Percentiles rank a stretch among this genome's conserved stretches.
phyloP scores from a whole-genome alignment of 2,113 vertebrate species.

The Tachycineta bicolor region DNA sequence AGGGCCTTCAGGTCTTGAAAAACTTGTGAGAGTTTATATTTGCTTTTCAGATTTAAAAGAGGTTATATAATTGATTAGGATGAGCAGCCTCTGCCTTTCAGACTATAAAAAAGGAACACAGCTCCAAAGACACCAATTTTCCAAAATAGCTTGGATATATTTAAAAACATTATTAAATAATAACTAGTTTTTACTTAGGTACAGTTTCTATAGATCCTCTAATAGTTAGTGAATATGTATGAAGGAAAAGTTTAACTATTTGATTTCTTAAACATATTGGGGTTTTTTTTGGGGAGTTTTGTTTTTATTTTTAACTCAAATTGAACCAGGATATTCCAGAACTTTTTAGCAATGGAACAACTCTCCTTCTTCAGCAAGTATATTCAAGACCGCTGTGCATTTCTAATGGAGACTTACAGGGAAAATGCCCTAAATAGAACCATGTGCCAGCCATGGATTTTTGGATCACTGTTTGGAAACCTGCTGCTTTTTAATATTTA shows the following conservation, averaged over 20 bases:
- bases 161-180: not conserved
- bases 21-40: not conserved
- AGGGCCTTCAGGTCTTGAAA: not conserved
- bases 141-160: not conserved
- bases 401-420: not conserved
- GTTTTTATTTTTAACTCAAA: not conserved
- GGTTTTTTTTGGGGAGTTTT: not conserved
- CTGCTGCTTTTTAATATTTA: not conserved
- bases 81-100: not conserved
- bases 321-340: not conserved
- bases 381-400: not conserved
- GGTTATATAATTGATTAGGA: not conserved
- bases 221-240: not conserved
- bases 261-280: not conserved
- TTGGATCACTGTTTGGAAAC: not conserved
- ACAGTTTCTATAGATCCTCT: not conserved
- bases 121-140: not conserved
- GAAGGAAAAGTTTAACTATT: not conserved
- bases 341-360: not conserved
- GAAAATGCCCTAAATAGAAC: not conserved
- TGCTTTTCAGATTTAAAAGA: conserved; percentile 28
- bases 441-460: not conserved
- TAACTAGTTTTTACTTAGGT: not conserved
- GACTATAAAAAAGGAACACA: not conserved
- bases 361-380: not conserved